Base-by-base conservation (phyloP, 2,113 vertebrate species). In the Colistium nudipinnis region DNA sequence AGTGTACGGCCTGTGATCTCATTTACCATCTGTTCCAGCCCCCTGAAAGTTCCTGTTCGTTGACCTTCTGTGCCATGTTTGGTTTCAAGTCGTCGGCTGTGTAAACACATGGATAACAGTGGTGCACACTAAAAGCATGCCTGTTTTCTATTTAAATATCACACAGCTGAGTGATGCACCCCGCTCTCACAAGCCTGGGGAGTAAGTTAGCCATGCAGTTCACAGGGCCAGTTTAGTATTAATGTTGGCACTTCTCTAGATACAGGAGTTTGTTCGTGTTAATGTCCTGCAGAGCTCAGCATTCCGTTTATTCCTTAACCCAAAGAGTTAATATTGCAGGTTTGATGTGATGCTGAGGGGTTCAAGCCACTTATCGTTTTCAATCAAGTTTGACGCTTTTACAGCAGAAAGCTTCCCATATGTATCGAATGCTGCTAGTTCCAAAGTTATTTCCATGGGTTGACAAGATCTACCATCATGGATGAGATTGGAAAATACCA, bases 81-180 rank as follows among this genome's bases (percentile, higher is more conserved):
- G 53, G 22, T 33, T 62, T 47, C 3, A 0, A 51, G 48, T 47
- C 20, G 16, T 3, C 38, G 17, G 4, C 22, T 30, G 6, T 17
- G 39, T 76, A 85, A 74, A 81, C 60, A 49, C 5, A 72, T 45
- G 6, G 28, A 76, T 48, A 7, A n/a, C 31, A 62, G 16, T 1
- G 10, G 1, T 25, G 19, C 2, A 0, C 16, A 16, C 14, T 33
- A 41, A 49, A 62, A 38, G 35, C 54, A 62, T 75, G 20, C 57
- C 63, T 54, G 41, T 66, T 74, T 39, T 76, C 31, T 35, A 54
- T 73, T 27, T 60, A 84, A 74, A 72, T 73, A 55, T 45, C 22
- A 24, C 28, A 14, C 16, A 47, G 30, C 13, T 14, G 14, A 17
- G 14, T 19, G 1, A 64, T 0, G 1, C n/a, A 12, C 6, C 30